Percentiles rank a stretch among this genome's conserved stretches.
Evolutionary conservation across 2,113 vertebrate species (phyloP).

Genomic region (Sterna hirundo): DNA sequence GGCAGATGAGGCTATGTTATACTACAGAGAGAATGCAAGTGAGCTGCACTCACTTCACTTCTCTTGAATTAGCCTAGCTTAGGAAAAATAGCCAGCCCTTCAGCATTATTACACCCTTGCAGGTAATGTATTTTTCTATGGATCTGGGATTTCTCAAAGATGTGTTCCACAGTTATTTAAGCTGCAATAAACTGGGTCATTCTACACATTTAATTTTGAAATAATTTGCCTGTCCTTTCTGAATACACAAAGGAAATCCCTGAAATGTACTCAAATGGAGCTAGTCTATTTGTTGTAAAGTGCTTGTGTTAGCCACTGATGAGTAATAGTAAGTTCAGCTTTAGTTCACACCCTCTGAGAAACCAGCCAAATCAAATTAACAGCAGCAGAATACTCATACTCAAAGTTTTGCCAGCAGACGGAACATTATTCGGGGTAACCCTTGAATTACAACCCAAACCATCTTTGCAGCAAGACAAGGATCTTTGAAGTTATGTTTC

Average conservation of each 20-base stretch:
- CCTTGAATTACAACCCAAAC: neutral
- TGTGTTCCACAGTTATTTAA: conserved; percentile 35
- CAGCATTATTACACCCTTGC: conserved; percentile 27
- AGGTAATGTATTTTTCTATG: conserved; percentile 21
- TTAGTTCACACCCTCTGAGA: conserved; percentile 29
- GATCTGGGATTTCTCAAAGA: conserved; percentile 46
- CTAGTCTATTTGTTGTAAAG: neutral
- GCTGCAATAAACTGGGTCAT: conserved; percentile 49
- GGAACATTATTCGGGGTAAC: neutral
- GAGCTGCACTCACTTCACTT: neutral
- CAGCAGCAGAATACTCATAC: neutral
- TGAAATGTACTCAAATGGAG: conserved; percentile 21
- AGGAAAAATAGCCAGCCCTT: conserved; percentile 11
- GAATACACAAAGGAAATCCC: conserved; percentile 41
- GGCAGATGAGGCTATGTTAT: neutral
- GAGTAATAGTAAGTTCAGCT: conserved; percentile 35
- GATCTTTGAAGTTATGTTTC: neutral
- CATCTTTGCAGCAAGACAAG: neutral
- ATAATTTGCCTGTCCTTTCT: conserved; percentile 58
- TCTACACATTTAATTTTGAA: conserved; percentile 48
- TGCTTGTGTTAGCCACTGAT: conserved; percentile 21
- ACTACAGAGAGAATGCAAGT: neutral
- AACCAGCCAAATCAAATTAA: conserved; percentile 27
- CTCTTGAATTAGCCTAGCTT: neutral
- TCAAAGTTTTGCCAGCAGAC: neutral